These are phyloP conservation scores for Uropetala carovei DNA, from an alignment of 2,888 invertebrate genomes.

Conservation along the genomic window DNA sequence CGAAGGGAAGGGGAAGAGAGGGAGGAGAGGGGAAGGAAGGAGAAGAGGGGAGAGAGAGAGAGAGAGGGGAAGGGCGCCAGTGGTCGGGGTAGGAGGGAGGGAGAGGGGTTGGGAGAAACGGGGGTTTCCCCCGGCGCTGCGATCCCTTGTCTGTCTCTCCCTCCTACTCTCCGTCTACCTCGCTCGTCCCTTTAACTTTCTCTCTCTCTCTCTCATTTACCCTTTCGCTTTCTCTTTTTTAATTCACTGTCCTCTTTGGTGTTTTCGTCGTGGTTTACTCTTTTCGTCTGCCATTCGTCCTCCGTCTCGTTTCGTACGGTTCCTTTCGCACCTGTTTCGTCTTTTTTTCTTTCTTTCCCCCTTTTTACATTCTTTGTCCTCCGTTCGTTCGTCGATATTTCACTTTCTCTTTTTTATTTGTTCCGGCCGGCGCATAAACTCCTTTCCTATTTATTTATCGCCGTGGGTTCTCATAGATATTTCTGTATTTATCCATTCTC, in stretches of 20 bases:
- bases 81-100: neutral
- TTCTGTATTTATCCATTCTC: too few relatives aligned
- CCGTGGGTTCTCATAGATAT: too few relatives aligned
- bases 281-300: neutral
- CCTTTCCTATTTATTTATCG: too few relatives aligned
- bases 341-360: neutral
- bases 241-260: too few relatives aligned
- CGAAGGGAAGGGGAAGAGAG: neutral
- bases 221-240: neutral
- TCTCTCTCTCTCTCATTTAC: neutral
- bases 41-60: neutral
- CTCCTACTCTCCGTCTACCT: neutral
- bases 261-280: neutral
- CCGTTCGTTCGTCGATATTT: too few relatives aligned
- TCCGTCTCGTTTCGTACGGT: neutral
- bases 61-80: neutral
- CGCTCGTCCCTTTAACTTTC: conserved; percentile 17
- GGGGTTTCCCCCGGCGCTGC: conserved; percentile 3
- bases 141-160: too few relatives aligned
- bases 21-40: neutral
- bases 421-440: too few relatives aligned
- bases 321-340: neutral
- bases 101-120: neutral
- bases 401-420: too few relatives aligned
- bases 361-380: too few relatives aligned